Evolutionary conservation across 2,797 vertebrate genomes (phyloP).

Genomic region (Pseudochirops cupreus): DNA sequence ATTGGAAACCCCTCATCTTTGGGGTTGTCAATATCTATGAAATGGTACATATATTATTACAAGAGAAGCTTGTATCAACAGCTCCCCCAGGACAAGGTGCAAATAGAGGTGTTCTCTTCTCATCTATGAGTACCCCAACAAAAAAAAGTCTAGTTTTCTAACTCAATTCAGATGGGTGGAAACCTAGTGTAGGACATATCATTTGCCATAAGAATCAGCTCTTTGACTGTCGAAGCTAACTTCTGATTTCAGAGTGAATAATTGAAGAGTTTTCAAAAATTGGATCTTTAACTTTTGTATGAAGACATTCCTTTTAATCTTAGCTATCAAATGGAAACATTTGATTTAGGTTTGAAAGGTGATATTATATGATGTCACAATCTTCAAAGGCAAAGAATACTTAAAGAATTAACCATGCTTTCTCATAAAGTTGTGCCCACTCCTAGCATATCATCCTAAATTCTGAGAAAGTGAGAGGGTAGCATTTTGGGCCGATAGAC

Average conservation of each 20-base stretch:
- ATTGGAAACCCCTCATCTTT: constrained; percentile 28
- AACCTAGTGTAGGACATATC: neutral
- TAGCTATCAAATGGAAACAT: neutral
- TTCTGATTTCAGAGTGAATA: constrained; percentile 20
- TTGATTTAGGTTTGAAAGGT: constrained; percentile 42
- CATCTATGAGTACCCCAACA: constrained; percentile 33
- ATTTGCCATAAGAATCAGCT: constrained; percentile 33
- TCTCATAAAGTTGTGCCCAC: neutral
- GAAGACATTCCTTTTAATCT: constrained; percentile 42
- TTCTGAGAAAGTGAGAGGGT: constrained; percentile 18
- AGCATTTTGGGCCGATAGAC: neutral
- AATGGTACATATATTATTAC: constrained; percentile 32
- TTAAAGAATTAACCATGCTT: neutral
- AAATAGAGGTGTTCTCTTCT: constrained; percentile 31
- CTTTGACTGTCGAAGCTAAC: constrained; percentile 11
- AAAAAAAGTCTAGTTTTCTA: neutral
- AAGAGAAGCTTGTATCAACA: neutral
- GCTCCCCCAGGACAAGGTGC: constrained; percentile 21
- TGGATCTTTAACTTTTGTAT: constrained; percentile 23
- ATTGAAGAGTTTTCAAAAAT: constrained; percentile 43
- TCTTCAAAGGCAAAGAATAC: constrained; percentile 22
- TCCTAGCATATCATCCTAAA: constrained; percentile 15
- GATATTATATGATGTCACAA: constrained; percentile 13
- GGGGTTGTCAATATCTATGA: neutral
- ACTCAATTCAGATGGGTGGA: constrained; percentile 9